A percentile compares a stretch with the other conserved stretches of the same genome.
Evolutionary conservation across 1,140 invertebrate genomes (phyloP).

Genomic region (Contarinia nasturtii): DNA sequence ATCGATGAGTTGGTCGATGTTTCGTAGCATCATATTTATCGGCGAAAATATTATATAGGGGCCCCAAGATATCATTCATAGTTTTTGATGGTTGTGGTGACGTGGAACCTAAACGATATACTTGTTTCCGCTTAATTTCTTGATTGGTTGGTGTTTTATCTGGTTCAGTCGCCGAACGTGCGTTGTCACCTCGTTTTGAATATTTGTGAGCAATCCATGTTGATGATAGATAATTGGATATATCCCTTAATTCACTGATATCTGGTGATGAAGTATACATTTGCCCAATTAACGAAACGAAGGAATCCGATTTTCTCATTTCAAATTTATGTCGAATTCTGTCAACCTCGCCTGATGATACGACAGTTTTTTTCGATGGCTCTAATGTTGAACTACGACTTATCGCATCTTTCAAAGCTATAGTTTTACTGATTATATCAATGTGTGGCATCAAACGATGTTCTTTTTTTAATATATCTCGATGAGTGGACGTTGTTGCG

Average conservation of each 20-base stretch:
- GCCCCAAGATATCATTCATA: constrained; percentile 6
- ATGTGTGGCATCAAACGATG: constrained; percentile 70
- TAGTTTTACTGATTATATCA: constrained; percentile 70
- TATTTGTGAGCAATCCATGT: constrained; percentile 57
- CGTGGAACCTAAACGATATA: constrained; percentile 21
- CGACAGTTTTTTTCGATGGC: constrained; percentile 24
- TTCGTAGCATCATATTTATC: constrained; percentile 55
- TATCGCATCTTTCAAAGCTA: constrained; percentile 36
- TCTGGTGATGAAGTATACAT: constrained; percentile 68
- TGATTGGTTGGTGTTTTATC: constrained; percentile 19
- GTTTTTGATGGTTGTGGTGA: constrained; percentile 16
- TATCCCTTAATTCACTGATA: constrained; percentile 51
- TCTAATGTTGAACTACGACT: constrained; percentile 17
- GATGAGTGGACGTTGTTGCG: constrained; percentile 37
- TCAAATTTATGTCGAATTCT: constrained; percentile 50
- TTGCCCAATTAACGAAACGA: constrained; percentile 45
- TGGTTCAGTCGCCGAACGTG: constrained; percentile 35
- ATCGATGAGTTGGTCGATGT: constrained; percentile 54
- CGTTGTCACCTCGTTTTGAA: constrained; percentile 41
- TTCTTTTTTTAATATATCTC: constrained; percentile 38
- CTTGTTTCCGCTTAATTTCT: constrained; percentile 4
- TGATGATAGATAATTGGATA: constrained; percentile 53
- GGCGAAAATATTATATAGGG: constrained; percentile 32
- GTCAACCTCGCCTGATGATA: constrained; percentile 41
- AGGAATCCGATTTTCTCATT: constrained; percentile 9